Evolutionary conservation across 2,888 invertebrate genomes (phyloP).

Genomic region (Nipponacmea schrenckii): DNA sequence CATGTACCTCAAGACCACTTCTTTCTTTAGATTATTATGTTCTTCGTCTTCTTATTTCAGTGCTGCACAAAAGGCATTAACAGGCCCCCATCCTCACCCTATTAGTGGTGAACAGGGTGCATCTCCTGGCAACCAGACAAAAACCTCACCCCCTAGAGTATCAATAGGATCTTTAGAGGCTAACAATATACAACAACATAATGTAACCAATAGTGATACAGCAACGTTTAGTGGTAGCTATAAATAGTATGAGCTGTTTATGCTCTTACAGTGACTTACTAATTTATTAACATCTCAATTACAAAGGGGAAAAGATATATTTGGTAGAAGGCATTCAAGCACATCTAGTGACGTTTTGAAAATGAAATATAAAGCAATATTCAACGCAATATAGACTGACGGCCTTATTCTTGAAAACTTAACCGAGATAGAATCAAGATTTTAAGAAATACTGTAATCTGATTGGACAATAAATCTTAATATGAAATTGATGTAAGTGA

Average conservation of each 20-base stretch:
- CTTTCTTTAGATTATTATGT: neutral
- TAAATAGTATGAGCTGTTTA: neutral
- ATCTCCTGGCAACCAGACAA: neutral
- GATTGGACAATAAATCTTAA: too few relatives aligned
- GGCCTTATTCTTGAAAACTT: too few relatives aligned
- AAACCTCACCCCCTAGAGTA: slow-evolving; percentile 11
- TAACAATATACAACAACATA: slow-evolving; percentile 35
- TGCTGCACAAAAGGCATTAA: neutral
- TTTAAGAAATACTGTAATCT: too few relatives aligned
- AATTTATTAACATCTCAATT: neutral
- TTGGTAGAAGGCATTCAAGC: too few relatives aligned
- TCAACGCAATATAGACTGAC: too few relatives aligned
- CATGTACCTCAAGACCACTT: too few relatives aligned
- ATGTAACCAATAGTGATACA: slow-evolving; percentile 31
- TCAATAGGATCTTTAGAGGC: slow-evolving; percentile 35
- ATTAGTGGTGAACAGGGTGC: neutral
- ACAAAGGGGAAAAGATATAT: neutral
- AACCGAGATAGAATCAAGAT: too few relatives aligned
- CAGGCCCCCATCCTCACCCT: neutral
- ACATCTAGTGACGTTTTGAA: too few relatives aligned
- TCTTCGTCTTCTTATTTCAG: neutral
- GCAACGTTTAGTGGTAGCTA: slow-evolving; percentile 35
- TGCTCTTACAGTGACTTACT: neutral
- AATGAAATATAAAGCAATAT: too few relatives aligned
- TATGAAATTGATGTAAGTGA: too few relatives aligned